Evolutionary conservation across 2,797 vertebrate genomes (phyloP).

Genomic region (Schizopygopsis pylzovi): DNA sequence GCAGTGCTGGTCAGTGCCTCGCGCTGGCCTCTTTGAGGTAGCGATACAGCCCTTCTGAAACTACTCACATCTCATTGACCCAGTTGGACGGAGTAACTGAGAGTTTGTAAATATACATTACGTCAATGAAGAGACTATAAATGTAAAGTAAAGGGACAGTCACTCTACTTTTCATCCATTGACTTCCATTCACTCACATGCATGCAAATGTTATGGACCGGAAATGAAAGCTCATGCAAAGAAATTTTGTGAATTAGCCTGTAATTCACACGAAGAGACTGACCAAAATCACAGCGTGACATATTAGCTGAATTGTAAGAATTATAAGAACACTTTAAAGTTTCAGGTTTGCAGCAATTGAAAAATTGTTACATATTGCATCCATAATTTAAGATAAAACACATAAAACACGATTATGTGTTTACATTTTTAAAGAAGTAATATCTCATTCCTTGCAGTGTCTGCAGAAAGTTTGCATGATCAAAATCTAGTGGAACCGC

Average conservation of each 20-base stretch:
- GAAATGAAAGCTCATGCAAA: not conserved
- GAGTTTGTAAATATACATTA: constrained; percentile 10
- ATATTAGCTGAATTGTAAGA: too few species aligned
- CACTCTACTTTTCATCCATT: not conserved
- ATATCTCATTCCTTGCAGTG: not conserved
- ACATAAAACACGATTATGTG: not conserved
- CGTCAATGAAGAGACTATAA: not conserved
- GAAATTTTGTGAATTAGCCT: too few species aligned
- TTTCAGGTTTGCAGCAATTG: not conserved
- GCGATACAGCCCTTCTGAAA: constrained; percentile 39
- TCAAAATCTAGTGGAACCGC: not conserved
- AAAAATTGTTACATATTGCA: not conserved
- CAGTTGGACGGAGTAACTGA: constrained; percentile 41
- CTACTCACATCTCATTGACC: constrained; percentile 44
- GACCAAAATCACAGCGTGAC: too few species aligned
- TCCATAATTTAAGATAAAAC: not conserved
- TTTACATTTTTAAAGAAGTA: not conserved
- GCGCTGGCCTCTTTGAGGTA: constrained; percentile 33
- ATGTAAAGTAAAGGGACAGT: not conserved
- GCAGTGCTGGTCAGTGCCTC: constrained; percentile 34
- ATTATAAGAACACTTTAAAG: too few species aligned
- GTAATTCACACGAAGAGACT: too few species aligned
- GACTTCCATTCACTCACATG: not conserved
- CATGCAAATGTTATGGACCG: not conserved
- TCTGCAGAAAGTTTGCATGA: not conserved